Conservation (phyloP, 1,140 invertebrate species). For the Drosophila kepulauana region DNA sequence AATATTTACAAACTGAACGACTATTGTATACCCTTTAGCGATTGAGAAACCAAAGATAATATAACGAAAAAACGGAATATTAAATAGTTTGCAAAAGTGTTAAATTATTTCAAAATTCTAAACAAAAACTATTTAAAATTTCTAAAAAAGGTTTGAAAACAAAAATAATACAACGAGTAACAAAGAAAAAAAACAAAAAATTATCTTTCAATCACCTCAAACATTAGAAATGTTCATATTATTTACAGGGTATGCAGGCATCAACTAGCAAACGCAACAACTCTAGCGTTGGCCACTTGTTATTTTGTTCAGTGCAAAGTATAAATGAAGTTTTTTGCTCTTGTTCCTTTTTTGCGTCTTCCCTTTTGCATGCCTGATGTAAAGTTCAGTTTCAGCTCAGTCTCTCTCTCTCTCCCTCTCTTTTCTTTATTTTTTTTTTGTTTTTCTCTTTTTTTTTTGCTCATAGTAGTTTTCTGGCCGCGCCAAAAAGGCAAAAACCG, state of each 20-base stretch:
- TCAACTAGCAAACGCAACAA: background rate
- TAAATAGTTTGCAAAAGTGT: too few relatives aligned
- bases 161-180: too few relatives aligned
- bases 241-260: slow-evolving; percentile 17
- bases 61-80: too few relatives aligned
- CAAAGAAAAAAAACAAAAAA: too few relatives aligned
- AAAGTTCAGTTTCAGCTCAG: slow-evolving; percentile 49
- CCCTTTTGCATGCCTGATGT: slow-evolving; percentile 44
- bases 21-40: slow-evolving; percentile 2
- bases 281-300: slow-evolving; percentile 42
- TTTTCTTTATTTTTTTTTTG: slow-evolving; percentile 32
- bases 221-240: background rate
- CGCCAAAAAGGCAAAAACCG: slow-evolving; percentile 64
- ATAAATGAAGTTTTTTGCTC: slow-evolving; percentile 74
- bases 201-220: too few relatives aligned
- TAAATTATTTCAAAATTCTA: background rate
- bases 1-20: background rate
- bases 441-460: slow-evolving; percentile 43
- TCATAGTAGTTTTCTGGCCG: slow-evolving; percentile 70
- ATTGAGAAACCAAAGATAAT: too few relatives aligned
- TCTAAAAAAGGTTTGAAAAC: too few relatives aligned
- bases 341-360: slow-evolving; percentile 36
- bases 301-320: slow-evolving; percentile 71
- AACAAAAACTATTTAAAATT: background rate
- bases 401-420: slow-evolving; percentile 14